Evolutionary conservation across 1,140 invertebrate species (phyloP).

Genomic region (Bacillus rossius): DNA sequence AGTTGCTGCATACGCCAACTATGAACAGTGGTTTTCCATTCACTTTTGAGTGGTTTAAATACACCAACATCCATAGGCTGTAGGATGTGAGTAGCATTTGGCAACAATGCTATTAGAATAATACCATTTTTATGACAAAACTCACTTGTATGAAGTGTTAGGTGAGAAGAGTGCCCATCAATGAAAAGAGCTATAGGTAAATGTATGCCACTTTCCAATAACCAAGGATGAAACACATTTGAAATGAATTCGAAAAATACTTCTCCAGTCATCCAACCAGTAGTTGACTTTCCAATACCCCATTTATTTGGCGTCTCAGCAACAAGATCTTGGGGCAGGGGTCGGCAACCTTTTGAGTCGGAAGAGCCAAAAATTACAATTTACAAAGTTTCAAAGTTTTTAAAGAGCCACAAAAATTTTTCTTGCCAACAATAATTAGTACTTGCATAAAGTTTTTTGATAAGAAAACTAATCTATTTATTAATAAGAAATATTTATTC

Average conservation of each 20-base stretch:
- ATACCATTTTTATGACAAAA: neutral
- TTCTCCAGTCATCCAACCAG: conserved; percentile 26
- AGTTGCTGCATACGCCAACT: neutral
- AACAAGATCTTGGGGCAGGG: conserved; percentile 29
- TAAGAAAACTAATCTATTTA: too few relatives aligned
- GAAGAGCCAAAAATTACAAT: too few relatives aligned
- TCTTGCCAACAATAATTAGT: too few relatives aligned
- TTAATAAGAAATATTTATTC: too few relatives aligned
- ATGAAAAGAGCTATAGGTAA: conserved; percentile 2
- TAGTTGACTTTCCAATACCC: conserved; percentile 30
- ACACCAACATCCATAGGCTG: neutral
- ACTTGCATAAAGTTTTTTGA: too few relatives aligned
- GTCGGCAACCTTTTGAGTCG: too few relatives aligned
- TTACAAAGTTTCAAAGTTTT: too few relatives aligned
- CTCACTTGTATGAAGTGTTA: neutral
- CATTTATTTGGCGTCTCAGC: conserved; percentile 28
- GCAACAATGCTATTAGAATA: neutral
- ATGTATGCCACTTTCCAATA: conserved; percentile 15
- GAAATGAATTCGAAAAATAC: conserved; percentile 18
- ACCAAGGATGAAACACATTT: conserved; percentile 20
- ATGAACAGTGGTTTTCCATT: neutral
- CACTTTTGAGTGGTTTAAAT: neutral
- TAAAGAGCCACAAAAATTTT: too few relatives aligned
- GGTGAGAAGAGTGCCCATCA: conserved; percentile 3
- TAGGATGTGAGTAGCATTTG: neutral